Conservation (phyloP, 2,888 invertebrate species). For the Stictocephala bisonia region DNA sequence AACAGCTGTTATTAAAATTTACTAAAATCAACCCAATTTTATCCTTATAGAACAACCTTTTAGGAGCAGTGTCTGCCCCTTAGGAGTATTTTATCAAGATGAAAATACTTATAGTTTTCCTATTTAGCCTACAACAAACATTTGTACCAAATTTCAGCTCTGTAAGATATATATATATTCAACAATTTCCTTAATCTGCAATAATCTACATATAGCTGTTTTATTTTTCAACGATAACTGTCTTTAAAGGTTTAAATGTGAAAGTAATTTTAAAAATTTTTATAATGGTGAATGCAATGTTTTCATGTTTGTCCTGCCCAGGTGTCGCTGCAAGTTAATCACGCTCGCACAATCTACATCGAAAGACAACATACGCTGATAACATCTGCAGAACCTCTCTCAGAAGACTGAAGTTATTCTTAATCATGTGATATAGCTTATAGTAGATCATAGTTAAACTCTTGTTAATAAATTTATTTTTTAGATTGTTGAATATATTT, state of each 20-base stretch:
- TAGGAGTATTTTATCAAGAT: too few species aligned
- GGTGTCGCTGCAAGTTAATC: slow-evolving; percentile 86
- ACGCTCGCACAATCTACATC: slow-evolving; percentile 86
- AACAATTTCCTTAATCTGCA: too few species aligned
- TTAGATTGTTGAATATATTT: slow-evolving; percentile 27
- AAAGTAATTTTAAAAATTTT: slow-evolving; percentile 39
- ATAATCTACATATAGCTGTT: too few species aligned
- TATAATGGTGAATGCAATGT: slow-evolving; percentile 8
- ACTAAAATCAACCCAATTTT: too few species aligned
- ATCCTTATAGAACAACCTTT: too few species aligned
- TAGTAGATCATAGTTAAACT: slow-evolving; percentile 6
- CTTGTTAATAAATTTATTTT: slow-evolving; percentile 35
- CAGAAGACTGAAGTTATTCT: slow-evolving; percentile 44
- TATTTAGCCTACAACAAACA: too few species aligned
- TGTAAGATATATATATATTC: too few species aligned
- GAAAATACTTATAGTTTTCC: too few species aligned
- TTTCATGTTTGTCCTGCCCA: slow-evolving; percentile 58
- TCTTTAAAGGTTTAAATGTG: slow-evolving; percentile 10
- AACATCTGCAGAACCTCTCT: slow-evolving; percentile 43
- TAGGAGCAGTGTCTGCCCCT: too few species aligned
- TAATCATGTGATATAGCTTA: slow-evolving; percentile 29
- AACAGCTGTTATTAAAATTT: too few species aligned
- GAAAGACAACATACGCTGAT: slow-evolving; percentile 78
- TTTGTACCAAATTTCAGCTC: too few species aligned
- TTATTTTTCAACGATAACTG: too few species aligned